These are phyloP conservation scores for Proterorhinus semilunaris DNA, from an alignment of 2,113 vertebrate species.

Conservation along the genomic window DNA sequence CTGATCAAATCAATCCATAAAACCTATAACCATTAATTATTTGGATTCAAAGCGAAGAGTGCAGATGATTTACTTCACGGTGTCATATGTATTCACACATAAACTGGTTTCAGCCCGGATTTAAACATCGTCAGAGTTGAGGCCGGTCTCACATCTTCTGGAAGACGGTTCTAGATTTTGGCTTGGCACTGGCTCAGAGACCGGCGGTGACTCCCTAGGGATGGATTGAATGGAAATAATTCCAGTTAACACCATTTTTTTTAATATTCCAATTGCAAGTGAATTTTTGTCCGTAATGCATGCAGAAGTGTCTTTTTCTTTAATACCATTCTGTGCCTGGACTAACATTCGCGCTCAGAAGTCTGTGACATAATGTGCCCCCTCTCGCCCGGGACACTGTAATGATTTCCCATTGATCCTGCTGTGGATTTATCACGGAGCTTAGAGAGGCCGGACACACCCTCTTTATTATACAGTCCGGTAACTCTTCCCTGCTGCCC, in stretches of 20 bases:
- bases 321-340: neutral
- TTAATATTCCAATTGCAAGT: neutral
- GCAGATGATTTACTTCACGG: too few relatives aligned
- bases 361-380: conserved; percentile 19
- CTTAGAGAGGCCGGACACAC: conserved; percentile 2
- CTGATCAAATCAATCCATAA: too few relatives aligned
- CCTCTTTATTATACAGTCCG: neutral
- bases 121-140: too few relatives aligned
- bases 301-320: neutral
- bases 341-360: neutral
- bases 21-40: too few relatives aligned
- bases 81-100: too few relatives aligned
- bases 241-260: neutral
- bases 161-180: too few relatives aligned
- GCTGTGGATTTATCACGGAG: conserved; percentile 28
- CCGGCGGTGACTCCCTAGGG: neutral
- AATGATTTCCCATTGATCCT: conserved; percentile 40
- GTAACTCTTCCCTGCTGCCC: neutral
- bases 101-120: too few relatives aligned
- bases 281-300: neutral
- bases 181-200: too few relatives aligned
- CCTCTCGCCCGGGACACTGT: conserved; percentile 12
- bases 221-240: neutral
- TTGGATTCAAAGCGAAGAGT: too few relatives aligned
- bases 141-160: too few relatives aligned